phyloP scores from a whole-genome alignment of 2,888 invertebrate species.

The Tanytarsus gracilentus region DNA sequence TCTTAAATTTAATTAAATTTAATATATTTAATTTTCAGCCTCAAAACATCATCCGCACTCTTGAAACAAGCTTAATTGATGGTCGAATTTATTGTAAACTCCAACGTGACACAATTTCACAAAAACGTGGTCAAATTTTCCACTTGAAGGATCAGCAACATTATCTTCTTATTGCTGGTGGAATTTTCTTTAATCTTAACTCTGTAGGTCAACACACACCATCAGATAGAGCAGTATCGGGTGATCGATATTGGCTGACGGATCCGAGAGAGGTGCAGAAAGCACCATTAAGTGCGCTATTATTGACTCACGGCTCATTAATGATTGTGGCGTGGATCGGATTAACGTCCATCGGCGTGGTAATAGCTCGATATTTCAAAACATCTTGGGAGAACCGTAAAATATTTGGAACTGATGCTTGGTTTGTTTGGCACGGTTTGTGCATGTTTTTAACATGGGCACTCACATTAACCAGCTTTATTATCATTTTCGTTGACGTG shows the following conservation, averaged over 20 bases:
- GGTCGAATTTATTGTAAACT: conserved; percentile 70
- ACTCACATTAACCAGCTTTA: conserved; percentile 60
- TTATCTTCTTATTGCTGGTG: conserved; percentile 60
- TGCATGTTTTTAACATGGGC: conserved; percentile 69
- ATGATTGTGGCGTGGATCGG: conserved; percentile 78
- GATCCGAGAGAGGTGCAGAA: not conserved
- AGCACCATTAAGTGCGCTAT: not conserved
- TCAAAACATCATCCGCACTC: no score
- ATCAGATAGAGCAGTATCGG: not conserved
- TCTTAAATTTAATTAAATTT: no score
- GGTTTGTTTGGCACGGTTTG: conserved; percentile 69
- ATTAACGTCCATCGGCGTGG: conserved; percentile 65
- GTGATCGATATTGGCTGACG: not conserved
- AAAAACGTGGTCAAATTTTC: conserved; percentile 54
- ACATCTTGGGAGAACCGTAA: conserved; percentile 68
- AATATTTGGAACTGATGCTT: conserved; percentile 69
- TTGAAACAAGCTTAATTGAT: no score
- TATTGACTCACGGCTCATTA: conserved; percentile 60
- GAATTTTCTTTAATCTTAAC: not conserved
- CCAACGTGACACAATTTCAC: conserved; percentile 54
- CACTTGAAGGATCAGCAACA: conserved; percentile 61
- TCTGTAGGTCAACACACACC: not conserved
- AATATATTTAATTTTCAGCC: no score
- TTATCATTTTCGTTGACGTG: conserved; percentile 65
- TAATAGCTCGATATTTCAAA: conserved; percentile 58